Base-by-base conservation (phyloP, 2,797 vertebrate species). In the Enteromius anoplus region DNA sequence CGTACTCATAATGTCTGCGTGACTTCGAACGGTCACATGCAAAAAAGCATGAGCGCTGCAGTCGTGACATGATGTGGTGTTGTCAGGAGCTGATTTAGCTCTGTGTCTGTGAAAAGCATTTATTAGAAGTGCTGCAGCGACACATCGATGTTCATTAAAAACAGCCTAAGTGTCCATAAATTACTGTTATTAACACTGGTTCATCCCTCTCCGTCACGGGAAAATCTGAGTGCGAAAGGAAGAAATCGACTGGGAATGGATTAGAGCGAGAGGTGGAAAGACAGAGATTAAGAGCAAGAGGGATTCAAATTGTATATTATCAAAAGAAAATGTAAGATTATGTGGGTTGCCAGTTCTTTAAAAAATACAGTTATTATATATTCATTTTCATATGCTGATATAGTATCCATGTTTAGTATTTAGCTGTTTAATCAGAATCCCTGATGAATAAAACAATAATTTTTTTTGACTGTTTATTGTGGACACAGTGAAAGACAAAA, bases 111-210 rank as follows among this genome's bases (percentile, higher is more conserved):
- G 62, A 75, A 80, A 79, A 70, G 68, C 65, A 47, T 62, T 60
- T 55, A 72, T 82, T 80, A 80, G 34, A 49, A 15, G 53, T 42
- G 47, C 15, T 49, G 80, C 49, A 87, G 84, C 58, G 60, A 78
- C 75, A 55, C 49, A 51, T n/a, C 8, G 14, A 23, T 68, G 71
- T 80, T 71, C 47, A 73, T 76, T 78, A 58, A 62, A 75, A 80
- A 72, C 84, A 60, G 84, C 64, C 69, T 58, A 80, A 81, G 75
- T 75, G 75, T 75, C 82, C 69, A 73, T 60, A 82, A 87, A 88
- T 70, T 81, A 82, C 84, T 71, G 84, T 80, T 82, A 80, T 84
- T 83, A 78, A 66, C 42, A 83, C 70, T 77, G 29, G 26, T 82
- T 84, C 76, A 75, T 79, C 81, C 71, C 42, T 70, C 64, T n/a